A percentile compares a stretch with the other conserved stretches of the same genome.
Conservation (phyloP, 92 coral and sea anemone genomes). For the Phenganax subtilis region DNA sequence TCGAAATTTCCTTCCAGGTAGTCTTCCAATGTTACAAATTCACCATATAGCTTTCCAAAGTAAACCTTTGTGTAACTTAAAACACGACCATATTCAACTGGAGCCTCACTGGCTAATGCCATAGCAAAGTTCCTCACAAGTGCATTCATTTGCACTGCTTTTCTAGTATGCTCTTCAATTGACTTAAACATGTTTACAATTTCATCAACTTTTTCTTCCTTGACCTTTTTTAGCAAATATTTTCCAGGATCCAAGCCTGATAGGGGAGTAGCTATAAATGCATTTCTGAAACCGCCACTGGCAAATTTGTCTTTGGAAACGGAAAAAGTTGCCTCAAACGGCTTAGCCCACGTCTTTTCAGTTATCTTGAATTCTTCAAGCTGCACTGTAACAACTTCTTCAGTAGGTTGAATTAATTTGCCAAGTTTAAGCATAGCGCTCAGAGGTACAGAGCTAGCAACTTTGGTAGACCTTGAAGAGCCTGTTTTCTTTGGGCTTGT, state of each 20-base stretch:
- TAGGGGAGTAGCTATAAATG: slow-evolving; percentile 41
- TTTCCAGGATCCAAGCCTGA: slow-evolving; percentile 50
- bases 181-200: slow-evolving; percentile 40
- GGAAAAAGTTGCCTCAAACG: slow-evolving; percentile 21
- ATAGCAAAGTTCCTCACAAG: not conserved
- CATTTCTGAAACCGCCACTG: slow-evolving; percentile 49
- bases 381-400: slow-evolving; percentile 48
- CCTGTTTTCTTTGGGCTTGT: not conserved
- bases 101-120: too few species aligned
- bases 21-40: too few species aligned
- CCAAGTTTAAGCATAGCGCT: slow-evolving; percentile 55
- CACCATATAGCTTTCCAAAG: too few species aligned
- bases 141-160: slow-evolving; percentile 57
- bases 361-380: slow-evolving; percentile 54
- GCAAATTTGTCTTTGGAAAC: slow-evolving; percentile 48
- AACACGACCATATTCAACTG: too few species aligned
- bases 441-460: slow-evolving; percentile 39
- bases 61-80: too few species aligned
- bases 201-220: slow-evolving; percentile 43
- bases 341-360: slow-evolving; percentile 1
- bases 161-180: slow-evolving; percentile 46
- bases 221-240: slow-evolving; percentile 50
- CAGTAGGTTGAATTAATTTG: slow-evolving; percentile 49
- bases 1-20: not conserved
- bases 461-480: not conserved